These are phyloP conservation scores for Rhinoraja longicauda DNA, from an alignment of 2,797 vertebrate species.

Conservation along the genomic window DNA sequence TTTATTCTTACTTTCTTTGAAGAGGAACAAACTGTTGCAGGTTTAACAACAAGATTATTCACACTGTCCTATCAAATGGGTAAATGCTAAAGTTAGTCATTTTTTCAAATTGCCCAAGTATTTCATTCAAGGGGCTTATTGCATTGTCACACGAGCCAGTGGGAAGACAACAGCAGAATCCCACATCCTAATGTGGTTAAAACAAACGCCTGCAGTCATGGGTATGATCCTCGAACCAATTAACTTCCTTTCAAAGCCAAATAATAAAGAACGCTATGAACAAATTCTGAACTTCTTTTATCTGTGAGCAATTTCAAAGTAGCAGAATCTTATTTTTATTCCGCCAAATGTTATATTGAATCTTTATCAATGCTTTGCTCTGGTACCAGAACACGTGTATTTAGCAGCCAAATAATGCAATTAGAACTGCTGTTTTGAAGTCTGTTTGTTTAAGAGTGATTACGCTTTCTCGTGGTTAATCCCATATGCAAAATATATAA, in stretches of 20 bases:
- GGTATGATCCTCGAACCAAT: not conserved
- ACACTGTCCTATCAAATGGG: not conserved
- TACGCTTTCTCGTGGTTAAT: not conserved
- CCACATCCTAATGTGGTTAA: not conserved
- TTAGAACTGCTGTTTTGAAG: not conserved
- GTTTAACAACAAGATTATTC: not conserved
- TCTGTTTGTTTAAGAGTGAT: not conserved
- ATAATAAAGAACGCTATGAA: slow-evolving; percentile 4
- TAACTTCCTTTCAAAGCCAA: not conserved
- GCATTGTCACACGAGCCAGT: not conserved
- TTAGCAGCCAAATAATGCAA: not conserved
- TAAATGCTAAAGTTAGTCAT: not conserved
- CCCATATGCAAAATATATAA: not conserved
- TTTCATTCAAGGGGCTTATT: not conserved
- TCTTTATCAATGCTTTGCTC: not conserved
- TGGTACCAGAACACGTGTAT: not conserved
- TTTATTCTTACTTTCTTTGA: not conserved
- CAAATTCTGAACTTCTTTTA: not conserved
- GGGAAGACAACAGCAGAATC: not conserved
- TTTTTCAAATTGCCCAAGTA: not conserved
- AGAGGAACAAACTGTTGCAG: not conserved
- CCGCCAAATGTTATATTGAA: not conserved
- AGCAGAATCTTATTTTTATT: not conserved
- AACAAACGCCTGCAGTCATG: not conserved
- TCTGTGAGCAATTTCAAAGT: not conserved